These are phyloP conservation scores for Trematocara caparti DNA, from an alignment of 2,797 vertebrate species.

Conservation along the genomic window DNA sequence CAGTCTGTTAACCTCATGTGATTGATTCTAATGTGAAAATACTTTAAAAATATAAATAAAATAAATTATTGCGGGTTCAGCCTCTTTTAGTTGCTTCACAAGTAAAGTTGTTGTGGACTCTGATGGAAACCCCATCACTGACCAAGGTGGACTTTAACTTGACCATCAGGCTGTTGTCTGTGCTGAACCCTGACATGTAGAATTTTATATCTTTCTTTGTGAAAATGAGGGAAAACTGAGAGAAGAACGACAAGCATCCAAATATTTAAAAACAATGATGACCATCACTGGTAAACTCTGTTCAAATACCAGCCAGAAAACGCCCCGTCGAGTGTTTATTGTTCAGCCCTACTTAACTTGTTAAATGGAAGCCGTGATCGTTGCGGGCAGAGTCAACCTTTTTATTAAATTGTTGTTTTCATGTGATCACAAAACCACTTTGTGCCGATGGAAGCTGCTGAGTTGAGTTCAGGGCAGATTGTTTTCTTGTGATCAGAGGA, in stretches of 20 bases:
- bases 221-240: not conserved
- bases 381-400: fast-evolving
- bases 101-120: not conserved
- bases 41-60: not conserved
- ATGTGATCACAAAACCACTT: not conserved
- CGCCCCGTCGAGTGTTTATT: fast-evolving
- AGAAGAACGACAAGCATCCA: fast-evolving
- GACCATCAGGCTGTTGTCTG: not conserved
- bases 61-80: not conserved
- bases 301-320: fast-evolving
- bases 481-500: not conserved
- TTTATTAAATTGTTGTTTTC: not conserved
- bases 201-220: not conserved
- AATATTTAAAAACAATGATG: not conserved
- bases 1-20: not conserved
- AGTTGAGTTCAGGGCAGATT: not conserved
- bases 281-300: not conserved
- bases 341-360: not conserved
- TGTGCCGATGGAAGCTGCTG: not conserved
- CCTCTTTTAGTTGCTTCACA: not conserved
- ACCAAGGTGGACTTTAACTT: not conserved
- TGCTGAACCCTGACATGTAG: not conserved
- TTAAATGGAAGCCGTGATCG: not conserved
- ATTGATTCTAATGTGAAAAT: not conserved
- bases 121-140: not conserved